phyloP scores from a whole-genome alignment of 2,888 invertebrate genomes.

The Lamellibrachia satsuma region DNA sequence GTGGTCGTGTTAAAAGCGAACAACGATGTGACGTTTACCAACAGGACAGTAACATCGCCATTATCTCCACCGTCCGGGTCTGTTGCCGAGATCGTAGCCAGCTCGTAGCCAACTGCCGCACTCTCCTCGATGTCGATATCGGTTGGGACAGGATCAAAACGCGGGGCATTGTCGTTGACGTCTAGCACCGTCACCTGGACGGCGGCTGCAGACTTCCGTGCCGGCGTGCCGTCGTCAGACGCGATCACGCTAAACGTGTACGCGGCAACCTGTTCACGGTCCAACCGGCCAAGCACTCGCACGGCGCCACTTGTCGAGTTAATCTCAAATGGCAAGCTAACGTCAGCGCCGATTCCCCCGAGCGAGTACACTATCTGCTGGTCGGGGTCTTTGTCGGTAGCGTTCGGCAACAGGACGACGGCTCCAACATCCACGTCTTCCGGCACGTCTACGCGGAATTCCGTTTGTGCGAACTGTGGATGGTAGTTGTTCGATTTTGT shows the following conservation, averaged over 20 bases:
- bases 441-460: conserved; percentile 23
- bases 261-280: conserved; percentile 26
- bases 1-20: conserved; percentile 20
- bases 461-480: conserved; percentile 14
- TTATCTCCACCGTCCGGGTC: conserved; percentile 30
- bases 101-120: conserved; percentile 22
- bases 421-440: conserved; percentile 14
- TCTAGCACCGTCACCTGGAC: conserved; percentile 26
- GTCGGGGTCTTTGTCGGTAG: conserved; percentile 21
- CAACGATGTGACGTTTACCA: conserved; percentile 20
- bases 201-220: conserved; percentile 25
- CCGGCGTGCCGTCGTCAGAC: conserved; percentile 26
- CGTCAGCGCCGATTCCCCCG: background rate
- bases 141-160: conserved; percentile 17
- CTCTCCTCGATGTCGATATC: conserved; percentile 23
- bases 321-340: conserved; percentile 29
- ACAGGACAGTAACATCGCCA: conserved; percentile 8
- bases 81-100: conserved; percentile 18
- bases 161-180: conserved; percentile 33
- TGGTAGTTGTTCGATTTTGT: background rate
- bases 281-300: conserved; percentile 8
- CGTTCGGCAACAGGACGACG: conserved; percentile 17
- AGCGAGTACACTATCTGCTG: conserved; percentile 19
- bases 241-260: conserved; percentile 30
- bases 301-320: conserved; percentile 24